Conservation (phyloP, 2,888 invertebrate genomes). For the Steinernema carpocapsae region DNA sequence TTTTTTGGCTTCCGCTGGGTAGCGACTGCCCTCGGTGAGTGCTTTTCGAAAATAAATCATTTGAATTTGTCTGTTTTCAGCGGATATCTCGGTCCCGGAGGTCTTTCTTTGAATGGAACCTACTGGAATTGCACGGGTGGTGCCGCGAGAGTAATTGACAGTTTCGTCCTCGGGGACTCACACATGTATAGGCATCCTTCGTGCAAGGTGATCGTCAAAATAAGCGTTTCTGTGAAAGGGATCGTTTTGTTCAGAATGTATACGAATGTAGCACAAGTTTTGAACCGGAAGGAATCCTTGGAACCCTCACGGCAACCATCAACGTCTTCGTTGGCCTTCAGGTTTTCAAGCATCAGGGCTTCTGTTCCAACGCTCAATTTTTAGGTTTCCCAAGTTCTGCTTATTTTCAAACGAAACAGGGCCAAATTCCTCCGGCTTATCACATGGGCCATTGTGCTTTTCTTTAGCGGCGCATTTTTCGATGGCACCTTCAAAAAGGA, state of each 20-base stretch:
- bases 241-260: not conserved
- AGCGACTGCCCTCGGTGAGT: constrained; percentile 2
- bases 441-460: not conserved
- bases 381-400: constrained; percentile 15
- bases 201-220: constrained; percentile 23
- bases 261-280: constrained; percentile 18
- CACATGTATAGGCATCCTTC: constrained; percentile 8
- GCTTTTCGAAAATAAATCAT: not conserved
- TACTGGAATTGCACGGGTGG: constrained; percentile 28
- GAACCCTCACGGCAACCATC: constrained; percentile 2
- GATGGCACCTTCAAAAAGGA: constrained; percentile 16
- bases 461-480: not conserved
- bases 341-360: not conserved
- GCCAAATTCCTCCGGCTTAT: not conserved
- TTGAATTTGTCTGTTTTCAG: not conserved
- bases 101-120: not conserved
- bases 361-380: not conserved
- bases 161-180: constrained; percentile 14
- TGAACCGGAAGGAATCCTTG: constrained; percentile 28
- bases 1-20: constrained; percentile 25
- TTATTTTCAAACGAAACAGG: not conserved
- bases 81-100: constrained; percentile 19
- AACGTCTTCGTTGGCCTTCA: constrained; percentile 26
- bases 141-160: constrained; percentile 9
- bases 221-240: no score